A percentile compares a stretch with the other conserved stretches of the same genome.
Conservation (phyloP, 2,888 invertebrate species). For the Rhogogaster chlorosoma region DNA sequence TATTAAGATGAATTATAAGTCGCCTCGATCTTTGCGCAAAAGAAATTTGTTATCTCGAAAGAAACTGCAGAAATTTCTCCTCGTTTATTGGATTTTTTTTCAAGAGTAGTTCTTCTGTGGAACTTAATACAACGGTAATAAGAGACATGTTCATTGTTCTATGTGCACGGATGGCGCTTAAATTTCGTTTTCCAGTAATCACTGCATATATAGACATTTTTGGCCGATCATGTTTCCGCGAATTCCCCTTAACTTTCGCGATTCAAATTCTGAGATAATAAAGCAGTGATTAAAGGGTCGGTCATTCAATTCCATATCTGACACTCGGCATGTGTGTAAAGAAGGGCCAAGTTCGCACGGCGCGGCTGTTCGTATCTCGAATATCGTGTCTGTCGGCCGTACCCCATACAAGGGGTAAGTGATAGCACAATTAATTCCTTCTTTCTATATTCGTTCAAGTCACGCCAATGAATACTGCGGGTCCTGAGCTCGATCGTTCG, state of each 20-base stretch:
- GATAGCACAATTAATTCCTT: conserved; percentile 36
- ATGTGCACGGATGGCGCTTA: no score
- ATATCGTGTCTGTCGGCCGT: conserved; percentile 11
- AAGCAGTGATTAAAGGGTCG: background rate
- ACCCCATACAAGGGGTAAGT: conserved; percentile 15
- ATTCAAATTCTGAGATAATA: background rate
- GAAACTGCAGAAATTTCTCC: background rate
- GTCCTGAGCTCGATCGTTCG: background rate
- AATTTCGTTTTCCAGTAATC: background rate
- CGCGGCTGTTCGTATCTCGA: conserved; percentile 18
- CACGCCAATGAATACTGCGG: conserved; percentile 1
- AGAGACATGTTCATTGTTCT: no score
- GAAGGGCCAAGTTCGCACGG: background rate
- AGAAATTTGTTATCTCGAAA: no score
- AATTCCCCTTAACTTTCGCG: background rate
- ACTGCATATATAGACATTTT: background rate
- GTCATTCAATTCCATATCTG: conserved; percentile 3
- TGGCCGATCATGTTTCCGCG: background rate
- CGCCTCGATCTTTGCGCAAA: background rate
- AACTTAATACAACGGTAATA: no score
- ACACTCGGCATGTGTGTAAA: background rate
- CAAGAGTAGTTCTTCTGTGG: no score
- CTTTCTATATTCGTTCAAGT: background rate
- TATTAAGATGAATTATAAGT: no score
- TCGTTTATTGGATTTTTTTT: background rate